These are phyloP conservation scores for Pitta sordida DNA, from an alignment of 2,113 vertebrate species.

Conservation along the genomic window DNA sequence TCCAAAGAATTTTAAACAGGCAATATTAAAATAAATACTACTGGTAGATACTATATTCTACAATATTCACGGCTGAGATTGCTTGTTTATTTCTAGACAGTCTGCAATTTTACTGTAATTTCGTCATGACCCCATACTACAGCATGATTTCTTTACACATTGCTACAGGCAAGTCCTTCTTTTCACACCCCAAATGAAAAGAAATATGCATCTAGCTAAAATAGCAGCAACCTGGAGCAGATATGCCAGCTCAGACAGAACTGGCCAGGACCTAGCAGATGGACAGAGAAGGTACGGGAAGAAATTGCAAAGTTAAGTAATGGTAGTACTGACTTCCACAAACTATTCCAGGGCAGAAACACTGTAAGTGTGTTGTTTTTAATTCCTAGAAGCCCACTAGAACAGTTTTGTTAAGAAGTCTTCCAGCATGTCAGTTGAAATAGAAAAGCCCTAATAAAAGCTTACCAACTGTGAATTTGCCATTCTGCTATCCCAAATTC, in stretches of 20 bases:
- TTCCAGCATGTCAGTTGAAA: background rate
- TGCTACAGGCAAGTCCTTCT: background rate
- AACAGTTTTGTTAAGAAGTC: background rate
- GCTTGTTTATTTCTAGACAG: constrained; percentile 19
- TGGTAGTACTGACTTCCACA: background rate
- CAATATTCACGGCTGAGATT: background rate
- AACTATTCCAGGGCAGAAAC: background rate
- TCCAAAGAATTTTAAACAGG: background rate
- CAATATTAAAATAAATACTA: constrained; percentile 36
- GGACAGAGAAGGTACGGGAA: background rate
- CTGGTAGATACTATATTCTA: background rate
- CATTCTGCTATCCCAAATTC: background rate
- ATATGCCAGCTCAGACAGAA: background rate
- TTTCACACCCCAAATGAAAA: background rate
- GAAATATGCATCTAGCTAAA: background rate
- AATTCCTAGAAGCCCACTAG: background rate
- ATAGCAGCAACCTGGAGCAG: background rate
- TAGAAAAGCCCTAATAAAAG: background rate
- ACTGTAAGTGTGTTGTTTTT: background rate
- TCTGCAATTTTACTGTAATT: constrained; percentile 22
- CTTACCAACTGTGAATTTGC: background rate
- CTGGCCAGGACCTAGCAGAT: background rate
- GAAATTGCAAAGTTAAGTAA: background rate
- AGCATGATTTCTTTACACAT: background rate
- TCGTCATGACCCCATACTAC: background rate